Evolutionary conservation across 2,888 invertebrate genomes (phyloP).

Genomic region (Sarcophaga caerulescens): DNA sequence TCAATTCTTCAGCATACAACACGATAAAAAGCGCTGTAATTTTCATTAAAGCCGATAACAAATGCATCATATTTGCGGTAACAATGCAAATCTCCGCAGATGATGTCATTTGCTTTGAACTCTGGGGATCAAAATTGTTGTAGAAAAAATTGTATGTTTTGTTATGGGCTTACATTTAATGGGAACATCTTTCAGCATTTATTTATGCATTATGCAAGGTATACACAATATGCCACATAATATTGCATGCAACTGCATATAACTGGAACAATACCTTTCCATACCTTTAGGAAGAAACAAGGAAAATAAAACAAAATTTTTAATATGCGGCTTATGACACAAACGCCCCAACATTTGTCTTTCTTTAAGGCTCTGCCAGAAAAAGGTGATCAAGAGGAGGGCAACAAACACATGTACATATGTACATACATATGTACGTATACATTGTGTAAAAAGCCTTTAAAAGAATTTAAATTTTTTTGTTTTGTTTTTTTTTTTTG

Average conservation of each 20-base stretch:
- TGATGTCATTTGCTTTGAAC: conserved; percentile 44
- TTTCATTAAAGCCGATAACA: conserved; percentile 8
- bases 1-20: too few species aligned
- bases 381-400: neutral
- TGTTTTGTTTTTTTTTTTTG: too few species aligned
- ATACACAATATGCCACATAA: neutral
- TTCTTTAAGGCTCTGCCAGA: neutral
- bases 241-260: neutral
- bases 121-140: conserved; percentile 23
- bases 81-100: conserved; percentile 12
- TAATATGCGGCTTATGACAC: neutral
- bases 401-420: too few species aligned
- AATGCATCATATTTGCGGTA: conserved; percentile 16
- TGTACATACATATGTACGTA: too few species aligned
- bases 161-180: neutral
- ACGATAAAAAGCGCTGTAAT: neutral
- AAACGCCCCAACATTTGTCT: neutral
- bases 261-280: neutral
- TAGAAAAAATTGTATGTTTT: conserved; percentile 18
- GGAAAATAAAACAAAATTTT: too few species aligned
- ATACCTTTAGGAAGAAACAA: neutral
- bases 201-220: neutral
- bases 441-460: neutral
- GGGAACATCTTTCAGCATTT: neutral
- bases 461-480: neutral